Percentiles rank a stretch among this genome's conserved stretches.
Evolutionary conservation across 2,888 invertebrate genomes (phyloP).

Genomic region (Aporophyla lueneburgensis): DNA sequence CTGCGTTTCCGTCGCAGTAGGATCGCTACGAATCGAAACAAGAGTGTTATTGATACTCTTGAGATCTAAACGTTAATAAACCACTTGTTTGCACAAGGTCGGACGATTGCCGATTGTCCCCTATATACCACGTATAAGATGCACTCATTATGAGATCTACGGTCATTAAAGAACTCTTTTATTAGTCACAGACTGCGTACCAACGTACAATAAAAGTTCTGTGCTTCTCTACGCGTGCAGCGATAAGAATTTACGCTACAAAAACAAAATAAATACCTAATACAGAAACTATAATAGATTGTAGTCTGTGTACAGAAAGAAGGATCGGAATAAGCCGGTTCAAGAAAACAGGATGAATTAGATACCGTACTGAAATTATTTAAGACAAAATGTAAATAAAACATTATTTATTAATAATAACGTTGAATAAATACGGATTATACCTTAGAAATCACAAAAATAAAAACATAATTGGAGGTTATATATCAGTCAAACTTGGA

Average conservation of each 20-base stretch:
- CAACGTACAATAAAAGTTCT: constrained; percentile 28
- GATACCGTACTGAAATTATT: no score
- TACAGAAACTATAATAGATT: no score
- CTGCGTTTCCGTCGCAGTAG: constrained; percentile 45
- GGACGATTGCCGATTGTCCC: constrained; percentile 39
- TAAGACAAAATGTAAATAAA: background rate
- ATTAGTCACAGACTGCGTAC: constrained; percentile 32
- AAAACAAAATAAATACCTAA: constrained; percentile 13
- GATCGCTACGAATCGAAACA: constrained; percentile 41
- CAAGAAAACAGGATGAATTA: constrained; percentile 3
- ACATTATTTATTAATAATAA: background rate
- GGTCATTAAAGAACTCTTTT: constrained; percentile 37
- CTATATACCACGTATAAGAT: constrained; percentile 6
- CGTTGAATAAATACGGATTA: background rate
- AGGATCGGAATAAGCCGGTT: constrained; percentile 6
- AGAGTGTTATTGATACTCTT: constrained; percentile 44
- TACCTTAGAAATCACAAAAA: background rate
- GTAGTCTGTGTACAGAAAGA: no score
- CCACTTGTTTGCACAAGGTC: constrained; percentile 52
- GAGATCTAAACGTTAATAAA: constrained; percentile 47
- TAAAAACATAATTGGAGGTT: background rate
- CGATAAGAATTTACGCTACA: constrained; percentile 43
- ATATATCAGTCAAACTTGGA: constrained; percentile 24
- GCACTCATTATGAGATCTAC: constrained; percentile 38
- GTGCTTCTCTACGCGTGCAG: constrained; percentile 34